Evolutionary conservation across 1,140 invertebrate species (phyloP), one percentile per base, ranked within the genome.

Genomic region (Batillaria attramentaria): DNA sequence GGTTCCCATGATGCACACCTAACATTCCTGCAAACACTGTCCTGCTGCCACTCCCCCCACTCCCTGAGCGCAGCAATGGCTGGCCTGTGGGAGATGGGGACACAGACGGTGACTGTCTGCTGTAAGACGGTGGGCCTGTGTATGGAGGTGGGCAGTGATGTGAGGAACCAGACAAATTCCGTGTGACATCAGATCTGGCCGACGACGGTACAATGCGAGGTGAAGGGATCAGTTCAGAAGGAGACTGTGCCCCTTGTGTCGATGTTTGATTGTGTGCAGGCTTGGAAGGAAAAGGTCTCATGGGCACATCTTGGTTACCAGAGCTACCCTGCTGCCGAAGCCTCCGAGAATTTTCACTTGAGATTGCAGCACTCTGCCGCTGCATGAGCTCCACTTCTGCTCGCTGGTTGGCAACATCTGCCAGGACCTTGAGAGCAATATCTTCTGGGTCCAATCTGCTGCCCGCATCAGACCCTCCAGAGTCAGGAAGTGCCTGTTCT

Each of bases 351-450:
- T 76, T 65, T 68, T 83, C 73, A 68, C 81, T 81, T 24, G 84
- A 83, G n/a, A 81, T 65, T 8, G 81, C 72, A 60, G 85, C 66
- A 75, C 83, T 89, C 16, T 86, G 77, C 54, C 78, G 83, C 79
- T 89, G 88, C 81, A 88, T 81, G 16, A 77, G 66, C 72, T 89
- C 87, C 13, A 89, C 83, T 43, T 83, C 84, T 65, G 77, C 82
- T 65, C 84, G 84, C 43, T 88, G 79, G 28, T 43, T 78, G 20
- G 84, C 83, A 24, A 88, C 85, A 79, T 89, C 88, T n/a, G 81
- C 84, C 81, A 88, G 80, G 33, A 89, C 84, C 54, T 85, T 85
- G 70, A 84, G 72, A 3, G 87, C 87, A 60, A 89, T 79, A 35
- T 87, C 84, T 43, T 86, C 78, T 41, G 84, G 85, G 72, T 81